These are phyloP conservation scores for Aphodius sticticus DNA, from an alignment of 2,888 invertebrate genomes.

Conservation along the genomic window DNA sequence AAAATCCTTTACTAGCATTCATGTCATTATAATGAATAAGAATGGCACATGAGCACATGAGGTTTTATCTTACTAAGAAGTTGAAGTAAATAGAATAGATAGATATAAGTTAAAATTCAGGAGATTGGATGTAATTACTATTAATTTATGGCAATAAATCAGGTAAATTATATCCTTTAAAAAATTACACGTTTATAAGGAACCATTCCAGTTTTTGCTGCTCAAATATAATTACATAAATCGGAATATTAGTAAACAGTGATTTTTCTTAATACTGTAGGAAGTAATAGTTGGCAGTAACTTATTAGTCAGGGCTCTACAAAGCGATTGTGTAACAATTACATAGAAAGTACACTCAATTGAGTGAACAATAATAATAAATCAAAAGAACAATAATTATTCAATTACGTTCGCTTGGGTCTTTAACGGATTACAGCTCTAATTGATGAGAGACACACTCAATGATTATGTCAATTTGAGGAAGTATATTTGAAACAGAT, in stretches of 20 bases:
- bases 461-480: neutral
- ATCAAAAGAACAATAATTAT: conserved; percentile 4
- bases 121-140: neutral
- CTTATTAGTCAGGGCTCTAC: neutral
- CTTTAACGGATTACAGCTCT: neutral
- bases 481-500: neutral
- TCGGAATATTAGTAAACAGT: no score
- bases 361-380: neutral
- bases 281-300: neutral
- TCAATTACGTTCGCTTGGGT: neutral
- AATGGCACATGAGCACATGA: no score
- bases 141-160: neutral
- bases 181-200: neutral
- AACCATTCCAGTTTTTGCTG: neutral
- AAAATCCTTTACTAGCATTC: no score
- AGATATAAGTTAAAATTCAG: neutral
- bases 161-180: neutral
- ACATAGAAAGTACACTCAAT: neutral
- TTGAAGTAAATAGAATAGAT: no score
- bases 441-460: neutral
- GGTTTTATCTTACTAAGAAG: no score
- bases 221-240: neutral
- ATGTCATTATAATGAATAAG: no score
- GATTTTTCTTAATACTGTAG: neutral
- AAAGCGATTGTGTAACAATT: neutral